These are phyloP conservation scores for Neomorphus geoffroyi DNA, from an alignment of 2,797 vertebrate species.

Conservation along the genomic window DNA sequence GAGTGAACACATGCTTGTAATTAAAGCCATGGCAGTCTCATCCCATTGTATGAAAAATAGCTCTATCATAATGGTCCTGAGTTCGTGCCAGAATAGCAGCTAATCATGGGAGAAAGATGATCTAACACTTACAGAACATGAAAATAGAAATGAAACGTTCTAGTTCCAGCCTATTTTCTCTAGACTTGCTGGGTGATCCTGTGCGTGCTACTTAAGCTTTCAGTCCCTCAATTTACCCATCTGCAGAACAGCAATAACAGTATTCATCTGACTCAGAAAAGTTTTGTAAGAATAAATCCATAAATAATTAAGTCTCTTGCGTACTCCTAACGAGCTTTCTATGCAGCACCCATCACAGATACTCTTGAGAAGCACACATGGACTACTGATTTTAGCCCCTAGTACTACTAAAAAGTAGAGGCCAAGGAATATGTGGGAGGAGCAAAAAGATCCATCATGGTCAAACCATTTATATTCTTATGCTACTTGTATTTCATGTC, in stretches of 20 bases:
- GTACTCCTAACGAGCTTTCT: constrained; percentile 22
- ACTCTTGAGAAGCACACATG: not conserved
- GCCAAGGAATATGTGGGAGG: not conserved
- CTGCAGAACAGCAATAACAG: not conserved
- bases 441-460: not conserved
- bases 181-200: constrained; percentile 58
- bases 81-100: constrained; percentile 64
- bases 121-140: constrained; percentile 68
- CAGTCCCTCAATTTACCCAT: not conserved
- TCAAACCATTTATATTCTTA: not conserved
- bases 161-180: constrained; percentile 28
- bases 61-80: constrained; percentile 66
- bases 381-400: not conserved
- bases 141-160: constrained; percentile 48
- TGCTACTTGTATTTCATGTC: not conserved
- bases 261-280: constrained; percentile 49
- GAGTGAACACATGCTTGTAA: constrained; percentile 65
- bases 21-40: constrained; percentile 63
- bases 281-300: constrained; percentile 49
- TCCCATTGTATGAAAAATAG: constrained; percentile 71
- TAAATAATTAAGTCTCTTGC: constrained; percentile 48
- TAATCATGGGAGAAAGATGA: constrained; percentile 72
- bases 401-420: not conserved
- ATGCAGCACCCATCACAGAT: not conserved
- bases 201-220: constrained; percentile 37